These are phyloP conservation scores for Axea sp. DNA, from an alignment of 2,888 invertebrate species.

Conservation along the genomic window DNA sequence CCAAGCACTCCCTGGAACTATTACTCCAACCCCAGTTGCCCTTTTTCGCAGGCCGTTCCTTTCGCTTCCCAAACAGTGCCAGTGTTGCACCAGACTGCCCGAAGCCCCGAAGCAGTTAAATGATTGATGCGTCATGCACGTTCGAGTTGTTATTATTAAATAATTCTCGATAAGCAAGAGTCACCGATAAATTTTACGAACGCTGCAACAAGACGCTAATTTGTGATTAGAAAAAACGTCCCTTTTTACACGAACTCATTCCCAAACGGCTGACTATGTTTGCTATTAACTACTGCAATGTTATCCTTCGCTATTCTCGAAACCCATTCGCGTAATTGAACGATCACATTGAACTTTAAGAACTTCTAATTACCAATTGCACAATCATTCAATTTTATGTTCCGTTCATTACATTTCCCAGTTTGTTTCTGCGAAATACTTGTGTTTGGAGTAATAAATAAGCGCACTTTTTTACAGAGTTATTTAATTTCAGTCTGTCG, in stretches of 20 bases:
- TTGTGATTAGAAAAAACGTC: no score
- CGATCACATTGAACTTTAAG: conserved; percentile 26
- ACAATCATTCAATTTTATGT: conserved; percentile 13
- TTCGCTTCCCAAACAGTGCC: conserved; percentile 59
- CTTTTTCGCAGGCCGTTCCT: conserved; percentile 66
- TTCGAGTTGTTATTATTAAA: no score
- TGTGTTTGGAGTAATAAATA: conserved; percentile 18
- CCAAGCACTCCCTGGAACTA: no score
- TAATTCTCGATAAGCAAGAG: conserved; percentile 13
- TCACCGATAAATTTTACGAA: conserved; percentile 20
- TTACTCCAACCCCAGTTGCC: no score
- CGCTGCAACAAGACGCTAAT: no score
- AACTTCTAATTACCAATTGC: conserved; percentile 7
- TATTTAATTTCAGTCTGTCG: conserved; percentile 13
- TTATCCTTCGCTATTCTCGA: conserved; percentile 2
- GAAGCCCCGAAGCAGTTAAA: conserved; percentile 30
- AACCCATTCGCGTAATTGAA: conserved; percentile 27
- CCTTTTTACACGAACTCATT: no score
- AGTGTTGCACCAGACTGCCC: conserved; percentile 49
- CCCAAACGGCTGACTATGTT: conserved; percentile 45
- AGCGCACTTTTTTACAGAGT: neutral
- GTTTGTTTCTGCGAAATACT: conserved; percentile 15
- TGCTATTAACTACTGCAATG: conserved; percentile 44
- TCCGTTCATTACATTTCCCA: neutral
- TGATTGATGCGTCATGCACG: conserved; percentile 44